A percentile compares a stretch with the other conserved stretches of the same genome.
Evolutionary conservation across 2,113 vertebrate genomes (phyloP).

Genomic region (Columba livia): DNA sequence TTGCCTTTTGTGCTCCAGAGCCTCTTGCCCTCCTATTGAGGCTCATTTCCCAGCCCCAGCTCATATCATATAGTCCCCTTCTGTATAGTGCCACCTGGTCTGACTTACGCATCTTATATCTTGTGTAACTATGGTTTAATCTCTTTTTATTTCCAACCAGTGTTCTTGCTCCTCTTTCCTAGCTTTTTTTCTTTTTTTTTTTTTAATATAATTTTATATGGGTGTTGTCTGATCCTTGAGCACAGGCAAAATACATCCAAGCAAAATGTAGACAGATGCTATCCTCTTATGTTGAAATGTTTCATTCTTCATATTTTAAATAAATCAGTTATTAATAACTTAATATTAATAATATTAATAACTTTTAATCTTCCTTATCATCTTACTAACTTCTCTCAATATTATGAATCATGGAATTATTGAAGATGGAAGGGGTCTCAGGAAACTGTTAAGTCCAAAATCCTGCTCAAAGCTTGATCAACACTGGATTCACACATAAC

Average conservation of each 20-base stretch:
- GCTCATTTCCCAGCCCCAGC: neutral
- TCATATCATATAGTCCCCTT: fast-evolving
- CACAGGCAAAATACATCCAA: neutral
- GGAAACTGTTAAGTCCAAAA: neutral
- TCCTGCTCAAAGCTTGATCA: neutral
- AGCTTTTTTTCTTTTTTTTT: neutral
- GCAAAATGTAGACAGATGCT: neutral
- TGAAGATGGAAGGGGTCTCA: neutral
- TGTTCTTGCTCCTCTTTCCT: neutral
- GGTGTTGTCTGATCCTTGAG: neutral
- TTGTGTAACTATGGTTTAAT: neutral
- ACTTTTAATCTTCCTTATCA: neutral
- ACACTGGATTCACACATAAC: neutral
- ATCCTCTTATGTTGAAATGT: neutral
- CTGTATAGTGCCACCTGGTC: fast-evolving
- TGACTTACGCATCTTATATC: neutral
- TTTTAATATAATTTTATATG: neutral
- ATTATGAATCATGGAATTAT: neutral
- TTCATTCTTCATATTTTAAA: neutral
- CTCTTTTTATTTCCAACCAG: neutral
- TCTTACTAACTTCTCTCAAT: neutral
- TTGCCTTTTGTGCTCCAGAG: neutral
- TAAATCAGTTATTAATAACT: neutral
- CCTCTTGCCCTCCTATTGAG: neutral
- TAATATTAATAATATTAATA: no score